A percentile compares a stretch with the other conserved stretches of the same genome.
These are phyloP conservation scores for Nipponia nippon DNA, from an alignment of 2,113 vertebrate species.

Conservation along the genomic window DNA sequence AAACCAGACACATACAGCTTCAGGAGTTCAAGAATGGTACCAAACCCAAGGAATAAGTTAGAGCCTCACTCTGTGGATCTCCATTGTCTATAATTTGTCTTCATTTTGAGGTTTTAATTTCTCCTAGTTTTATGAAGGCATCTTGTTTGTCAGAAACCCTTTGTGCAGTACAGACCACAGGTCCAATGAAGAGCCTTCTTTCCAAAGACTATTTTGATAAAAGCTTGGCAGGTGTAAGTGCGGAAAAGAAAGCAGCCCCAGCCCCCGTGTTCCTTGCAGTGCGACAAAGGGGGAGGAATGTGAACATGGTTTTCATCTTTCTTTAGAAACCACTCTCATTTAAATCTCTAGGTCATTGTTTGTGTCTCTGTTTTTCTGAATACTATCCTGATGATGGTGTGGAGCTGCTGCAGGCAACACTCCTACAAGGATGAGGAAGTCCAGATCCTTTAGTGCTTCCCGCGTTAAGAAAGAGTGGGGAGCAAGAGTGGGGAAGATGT, in stretches of 20 bases:
- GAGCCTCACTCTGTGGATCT: not conserved
- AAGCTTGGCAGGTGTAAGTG: not conserved
- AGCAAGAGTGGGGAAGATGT: not conserved
- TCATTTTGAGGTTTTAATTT: not conserved
- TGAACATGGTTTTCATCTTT: not conserved
- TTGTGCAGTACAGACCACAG: not conserved
- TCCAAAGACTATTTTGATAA: not conserved
- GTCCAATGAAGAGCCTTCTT: not conserved
- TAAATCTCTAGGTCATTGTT: not conserved
- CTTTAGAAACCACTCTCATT: not conserved
- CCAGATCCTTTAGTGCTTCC: not conserved
- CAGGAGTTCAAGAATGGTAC: not conserved
- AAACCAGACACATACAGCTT: not conserved
- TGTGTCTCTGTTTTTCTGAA: not conserved
- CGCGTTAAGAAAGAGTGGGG: rapidly evolving
- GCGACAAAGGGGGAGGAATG: not conserved
- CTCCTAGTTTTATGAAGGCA: not conserved
- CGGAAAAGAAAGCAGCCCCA: not conserved
- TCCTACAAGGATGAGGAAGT: not conserved
- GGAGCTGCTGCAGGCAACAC: not conserved
- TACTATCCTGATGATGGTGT: not conserved
- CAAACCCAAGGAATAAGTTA: not conserved
- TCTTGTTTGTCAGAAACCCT: not conserved
- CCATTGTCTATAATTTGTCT: not conserved
- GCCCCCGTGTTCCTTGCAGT: not conserved